Evolutionary conservation across 2,113 vertebrate species (phyloP), one percentile per base, ranked within the genome.

Genomic region (Neotoma lepida): DNA sequence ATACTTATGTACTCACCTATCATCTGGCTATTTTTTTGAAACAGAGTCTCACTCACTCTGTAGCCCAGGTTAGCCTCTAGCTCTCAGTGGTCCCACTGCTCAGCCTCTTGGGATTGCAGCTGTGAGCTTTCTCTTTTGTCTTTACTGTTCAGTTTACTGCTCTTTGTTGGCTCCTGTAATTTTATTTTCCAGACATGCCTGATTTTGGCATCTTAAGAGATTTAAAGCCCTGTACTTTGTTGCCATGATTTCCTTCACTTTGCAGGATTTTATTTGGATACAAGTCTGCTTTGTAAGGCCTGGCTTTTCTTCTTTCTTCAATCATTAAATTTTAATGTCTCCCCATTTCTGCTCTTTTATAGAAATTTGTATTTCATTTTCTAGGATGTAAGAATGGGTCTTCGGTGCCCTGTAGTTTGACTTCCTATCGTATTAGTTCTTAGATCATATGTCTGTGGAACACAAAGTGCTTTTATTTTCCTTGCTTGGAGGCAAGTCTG

Each of bases 361-460:
- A 90, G 88, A 94, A 41, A 80, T 66, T 71, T 77, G 39, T 81
- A n/a, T 49, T 94, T 96, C 58, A 74, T 35, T 81, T 89, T 81
- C 90, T 10, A 77, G 93, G 54, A 51, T 94, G 20, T 64, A 14
- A 12, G 92, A 24, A 24, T 30, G 26, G 44, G 28, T 85, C 90
- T 80, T 10, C 1, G 46, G 33, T 84, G 44, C 39, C 76, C 88
- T 33, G 10, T 35, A 66, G 3, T 2, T 97, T 97, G 96, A 94
- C 97, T 96, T 97, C 94, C 92, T 93, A 94, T 96, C 64, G 56
- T 96, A 88, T 20, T 54, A 64, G 63, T 30, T 30, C 92, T 76
- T 51, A 44, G 44, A 35, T 64, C 44, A 2, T 13, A 4, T 4
- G 49, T 63, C 70, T 51, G 2, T 22, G 4, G n/a, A 35, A 44